Percentiles rank a stretch among this genome's conserved stretches.
These are phyloP conservation scores for Cyphomyrus discorhynchus DNA, from an alignment of 2,113 vertebrate genomes.

Conservation along the genomic window DNA sequence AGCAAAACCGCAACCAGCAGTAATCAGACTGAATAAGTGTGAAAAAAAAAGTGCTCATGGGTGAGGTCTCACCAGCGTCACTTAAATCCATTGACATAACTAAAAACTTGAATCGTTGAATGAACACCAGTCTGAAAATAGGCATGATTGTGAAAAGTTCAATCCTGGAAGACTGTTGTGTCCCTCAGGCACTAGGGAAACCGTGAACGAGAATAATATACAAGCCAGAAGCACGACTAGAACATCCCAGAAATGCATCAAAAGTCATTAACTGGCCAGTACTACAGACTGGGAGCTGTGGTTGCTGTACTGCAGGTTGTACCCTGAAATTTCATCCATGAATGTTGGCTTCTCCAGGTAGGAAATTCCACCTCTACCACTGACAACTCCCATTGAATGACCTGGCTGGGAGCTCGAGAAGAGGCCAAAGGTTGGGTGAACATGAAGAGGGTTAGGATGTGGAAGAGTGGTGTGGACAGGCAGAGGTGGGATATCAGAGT, in stretches of 20 bases:
- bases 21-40: not conserved
- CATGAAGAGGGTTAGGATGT: not conserved
- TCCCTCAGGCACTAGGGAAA: not conserved
- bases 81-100: not conserved
- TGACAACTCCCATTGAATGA: not conserved
- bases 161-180: not conserved
- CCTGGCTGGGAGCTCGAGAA: not conserved
- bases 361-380: not conserved
- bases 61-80: not conserved
- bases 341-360: not conserved
- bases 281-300: not conserved
- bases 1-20: not conserved
- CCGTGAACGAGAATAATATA: not conserved
- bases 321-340: not conserved
- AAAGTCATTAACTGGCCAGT: not conserved
- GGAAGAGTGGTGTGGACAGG: slow-evolving; percentile 56
- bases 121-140: not conserved
- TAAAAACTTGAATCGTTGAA: not conserved
- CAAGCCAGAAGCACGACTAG: not conserved
- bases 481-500: not conserved
- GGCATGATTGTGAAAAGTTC: not conserved
- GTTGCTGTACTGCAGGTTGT: not conserved
- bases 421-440: not conserved
- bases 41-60: not conserved
- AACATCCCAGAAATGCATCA: not conserved